phyloP scores from a whole-genome alignment of 2,113 vertebrate genomes.

The Oenanthe oenanthe region DNA sequence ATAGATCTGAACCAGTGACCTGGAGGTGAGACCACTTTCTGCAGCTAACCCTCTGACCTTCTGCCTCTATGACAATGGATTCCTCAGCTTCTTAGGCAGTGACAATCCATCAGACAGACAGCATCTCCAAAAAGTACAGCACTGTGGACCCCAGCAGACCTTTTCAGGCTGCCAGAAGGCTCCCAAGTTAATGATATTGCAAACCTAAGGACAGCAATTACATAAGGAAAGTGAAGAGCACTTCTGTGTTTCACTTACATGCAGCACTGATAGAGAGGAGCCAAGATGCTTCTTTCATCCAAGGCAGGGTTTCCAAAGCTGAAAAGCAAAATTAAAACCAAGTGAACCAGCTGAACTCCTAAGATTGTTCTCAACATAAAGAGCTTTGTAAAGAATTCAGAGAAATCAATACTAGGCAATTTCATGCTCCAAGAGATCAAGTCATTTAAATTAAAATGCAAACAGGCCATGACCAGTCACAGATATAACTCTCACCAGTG shows the following conservation, averaged over 20 bases:
- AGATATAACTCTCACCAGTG: background rate
- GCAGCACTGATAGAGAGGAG: constrained; percentile 98
- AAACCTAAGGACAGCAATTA: background rate
- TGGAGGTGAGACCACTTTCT: background rate
- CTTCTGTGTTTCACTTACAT: constrained; percentile 84
- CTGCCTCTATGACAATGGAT: background rate
- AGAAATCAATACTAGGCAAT: constrained; percentile 23
- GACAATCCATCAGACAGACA: background rate
- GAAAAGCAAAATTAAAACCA: constrained; percentile 62
- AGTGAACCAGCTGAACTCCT: constrained; percentile 2
- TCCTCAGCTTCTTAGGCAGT: background rate
- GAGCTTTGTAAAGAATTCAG: constrained; percentile 2
- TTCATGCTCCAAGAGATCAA: constrained; percentile 37
- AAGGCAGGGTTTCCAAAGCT: constrained; percentile 95
- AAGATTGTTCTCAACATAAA: background rate
- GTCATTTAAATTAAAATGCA: constrained; percentile 35
- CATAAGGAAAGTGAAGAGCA: background rate
- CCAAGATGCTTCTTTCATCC: constrained; percentile 97
- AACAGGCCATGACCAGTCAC: background rate
- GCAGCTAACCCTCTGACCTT: background rate
- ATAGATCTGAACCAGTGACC: background rate
- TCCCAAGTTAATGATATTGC: background rate
- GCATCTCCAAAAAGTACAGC: background rate
- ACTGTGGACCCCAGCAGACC: accelerated
- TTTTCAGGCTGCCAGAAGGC: background rate